A percentile compares a stretch with the other conserved stretches of the same genome.
Conservation (phyloP, 2,113 vertebrate genomes). For the Oncorhynchus mykiss region DNA sequence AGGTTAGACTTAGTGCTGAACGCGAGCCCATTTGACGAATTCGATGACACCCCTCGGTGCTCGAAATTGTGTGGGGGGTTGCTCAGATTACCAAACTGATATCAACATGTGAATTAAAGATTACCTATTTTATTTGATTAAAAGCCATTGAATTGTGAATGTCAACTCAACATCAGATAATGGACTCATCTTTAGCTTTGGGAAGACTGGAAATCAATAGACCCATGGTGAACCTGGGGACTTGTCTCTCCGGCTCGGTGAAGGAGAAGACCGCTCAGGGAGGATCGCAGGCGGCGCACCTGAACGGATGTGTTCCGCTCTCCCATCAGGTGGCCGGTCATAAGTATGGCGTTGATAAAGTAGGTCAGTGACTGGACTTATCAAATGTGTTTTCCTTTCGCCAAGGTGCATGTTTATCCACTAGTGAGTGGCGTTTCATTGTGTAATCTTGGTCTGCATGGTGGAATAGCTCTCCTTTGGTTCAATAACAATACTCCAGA, state of each 20-base stretch:
- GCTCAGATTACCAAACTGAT: conserved; percentile 33
- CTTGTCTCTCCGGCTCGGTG: conserved; percentile 26
- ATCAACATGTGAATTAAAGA: conserved; percentile 47
- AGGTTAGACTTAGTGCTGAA: conserved; percentile 7
- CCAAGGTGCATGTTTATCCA: not conserved
- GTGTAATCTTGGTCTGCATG: not conserved
- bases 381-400: not conserved
- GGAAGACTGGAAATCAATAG: conserved; percentile 64
- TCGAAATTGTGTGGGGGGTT: conserved; percentile 23
- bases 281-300: conserved; percentile 51
- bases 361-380: conserved; percentile 79
- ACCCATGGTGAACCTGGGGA: conserved; percentile 40
- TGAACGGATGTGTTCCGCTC: conserved; percentile 92
- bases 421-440: not conserved
- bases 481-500: not conserved
- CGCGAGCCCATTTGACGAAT: conserved; percentile 16
- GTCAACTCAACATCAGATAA: conserved; percentile 60
- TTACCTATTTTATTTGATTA: conserved; percentile 7
- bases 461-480: not conserved
- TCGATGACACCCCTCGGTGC: conserved; percentile 35
- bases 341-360: conserved; percentile 94
- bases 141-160: conserved; percentile 29
- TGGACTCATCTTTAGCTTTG: conserved; percentile 67
- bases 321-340: conserved; percentile 95
- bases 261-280: conserved; percentile 44